A percentile compares a stretch with the other conserved stretches of the same genome.
Conservation (phyloP, 1,140 invertebrate species). For the Drosophila ficusphila region DNA sequence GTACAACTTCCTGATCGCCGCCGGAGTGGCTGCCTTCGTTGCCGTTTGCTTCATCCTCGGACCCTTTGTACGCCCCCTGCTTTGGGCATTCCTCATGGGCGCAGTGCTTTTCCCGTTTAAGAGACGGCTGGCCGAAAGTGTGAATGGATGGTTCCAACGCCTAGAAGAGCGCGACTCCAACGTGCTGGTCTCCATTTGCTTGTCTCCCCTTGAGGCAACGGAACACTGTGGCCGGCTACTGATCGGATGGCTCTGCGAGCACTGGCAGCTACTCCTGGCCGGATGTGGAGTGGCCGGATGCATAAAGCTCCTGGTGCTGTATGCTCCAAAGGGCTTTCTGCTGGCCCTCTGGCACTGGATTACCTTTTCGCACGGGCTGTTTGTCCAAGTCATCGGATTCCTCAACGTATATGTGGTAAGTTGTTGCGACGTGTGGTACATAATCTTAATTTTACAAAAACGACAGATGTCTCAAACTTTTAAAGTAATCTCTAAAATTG, state of each 20-base stretch:
- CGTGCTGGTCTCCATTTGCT: conserved; percentile 87
- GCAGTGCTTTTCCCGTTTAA: conserved; percentile 95
- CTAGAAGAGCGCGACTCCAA: conserved; percentile 86
- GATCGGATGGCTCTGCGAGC: conserved; percentile 86
- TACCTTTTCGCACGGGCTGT: conserved; percentile 76
- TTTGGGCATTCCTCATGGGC: conserved; percentile 97
- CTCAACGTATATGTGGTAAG: conserved; percentile 85
- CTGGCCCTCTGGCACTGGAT: conserved; percentile 85
- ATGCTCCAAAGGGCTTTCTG: conserved; percentile 86
- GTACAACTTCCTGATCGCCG: conserved; percentile 92
- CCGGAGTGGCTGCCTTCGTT: conserved; percentile 91
- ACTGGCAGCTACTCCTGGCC: conserved; percentile 85
- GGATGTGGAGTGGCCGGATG: conserved; percentile 63
- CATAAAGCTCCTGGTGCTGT: conserved; percentile 84
- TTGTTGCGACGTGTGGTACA: too few relatives aligned
- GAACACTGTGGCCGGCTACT: conserved; percentile 89
- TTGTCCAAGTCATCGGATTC: conserved; percentile 84
- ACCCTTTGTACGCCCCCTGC: conserved; percentile 95
- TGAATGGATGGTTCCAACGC: conserved; percentile 88
- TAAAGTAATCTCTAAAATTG: background rate
- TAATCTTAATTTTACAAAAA: too few relatives aligned
- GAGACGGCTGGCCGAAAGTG: conserved; percentile 86
- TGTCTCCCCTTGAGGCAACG: conserved; percentile 89
- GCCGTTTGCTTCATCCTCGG: conserved; percentile 89
- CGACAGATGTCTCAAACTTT: too few relatives aligned